Percentiles rank a stretch among this genome's conserved stretches.
phyloP scores from a whole-genome alignment of 2,113 vertebrate species.

The Alethe diademata region DNA sequence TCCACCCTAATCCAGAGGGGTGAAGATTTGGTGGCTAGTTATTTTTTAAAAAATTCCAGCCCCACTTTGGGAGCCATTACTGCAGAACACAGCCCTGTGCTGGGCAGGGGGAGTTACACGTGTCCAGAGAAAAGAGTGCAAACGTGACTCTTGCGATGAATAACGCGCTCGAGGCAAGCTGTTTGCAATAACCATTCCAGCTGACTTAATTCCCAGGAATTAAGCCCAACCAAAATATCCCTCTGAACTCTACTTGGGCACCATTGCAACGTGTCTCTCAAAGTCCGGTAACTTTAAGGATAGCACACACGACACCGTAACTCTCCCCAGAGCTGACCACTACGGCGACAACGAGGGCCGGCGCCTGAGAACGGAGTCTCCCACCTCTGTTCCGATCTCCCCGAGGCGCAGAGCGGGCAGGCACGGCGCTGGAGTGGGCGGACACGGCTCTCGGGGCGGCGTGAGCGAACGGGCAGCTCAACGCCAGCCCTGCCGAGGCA shows the following conservation, averaged over 20 bases:
- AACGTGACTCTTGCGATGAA: rapidly evolving
- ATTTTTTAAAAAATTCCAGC: background rate
- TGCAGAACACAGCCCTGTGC: background rate
- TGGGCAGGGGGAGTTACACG: background rate
- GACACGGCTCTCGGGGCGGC: rapidly evolving
- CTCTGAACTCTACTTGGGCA: background rate
- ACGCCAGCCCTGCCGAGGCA: background rate
- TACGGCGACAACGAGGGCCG: rapidly evolving
- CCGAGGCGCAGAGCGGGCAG: background rate
- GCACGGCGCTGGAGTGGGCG: rapidly evolving
- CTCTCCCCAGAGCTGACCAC: background rate
- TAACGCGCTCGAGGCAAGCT: background rate
- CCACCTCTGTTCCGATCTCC: background rate
- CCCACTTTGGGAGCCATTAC: background rate
- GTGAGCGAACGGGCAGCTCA: background rate
- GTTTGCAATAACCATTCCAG: background rate
- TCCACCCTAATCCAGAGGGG: background rate
- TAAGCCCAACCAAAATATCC: background rate
- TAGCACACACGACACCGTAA: rapidly evolving
- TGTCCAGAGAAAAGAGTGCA: rapidly evolving
- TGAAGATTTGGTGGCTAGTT: background rate
- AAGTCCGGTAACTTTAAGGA: background rate
- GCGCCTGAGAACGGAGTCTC: background rate
- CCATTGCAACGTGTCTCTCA: rapidly evolving
- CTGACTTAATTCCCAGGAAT: background rate